These are phyloP conservation scores for Caenorhabditis panamensis DNA, from an alignment of 2,888 invertebrate species.

Conservation along the genomic window DNA sequence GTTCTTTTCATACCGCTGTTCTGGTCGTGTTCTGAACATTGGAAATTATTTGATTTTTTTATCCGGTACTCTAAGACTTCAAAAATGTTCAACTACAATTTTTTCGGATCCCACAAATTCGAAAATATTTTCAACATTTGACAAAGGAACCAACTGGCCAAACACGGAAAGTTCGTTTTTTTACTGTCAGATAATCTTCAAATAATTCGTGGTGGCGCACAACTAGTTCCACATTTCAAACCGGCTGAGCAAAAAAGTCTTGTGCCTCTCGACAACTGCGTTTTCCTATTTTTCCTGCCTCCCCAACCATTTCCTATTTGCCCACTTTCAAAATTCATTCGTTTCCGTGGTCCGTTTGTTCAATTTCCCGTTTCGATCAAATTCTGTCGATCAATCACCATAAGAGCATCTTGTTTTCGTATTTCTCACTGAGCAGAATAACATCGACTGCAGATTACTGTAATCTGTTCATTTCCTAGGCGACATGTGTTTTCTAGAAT, in stretches of 20 bases:
- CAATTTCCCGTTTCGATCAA: slow-evolving; percentile 8
- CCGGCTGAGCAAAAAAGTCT: slow-evolving; percentile 31
- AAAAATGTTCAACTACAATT: no score
- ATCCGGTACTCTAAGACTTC: no score
- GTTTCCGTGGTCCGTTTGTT: background rate
- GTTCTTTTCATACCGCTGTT: background rate
- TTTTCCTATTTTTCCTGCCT: background rate
- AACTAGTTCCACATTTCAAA: slow-evolving; percentile 13
- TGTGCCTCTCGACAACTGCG: background rate
- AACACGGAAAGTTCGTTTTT: background rate
- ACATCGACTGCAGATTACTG: slow-evolving; percentile 35
- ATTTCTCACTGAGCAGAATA: background rate
- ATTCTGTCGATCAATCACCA: slow-evolving; percentile 43
- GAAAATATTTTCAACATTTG: no score
- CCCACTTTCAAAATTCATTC: background rate
- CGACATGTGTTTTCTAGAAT: slow-evolving; percentile 41
- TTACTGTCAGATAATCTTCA: slow-evolving; percentile 21
- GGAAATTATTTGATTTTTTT: background rate
- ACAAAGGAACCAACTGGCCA: no score
- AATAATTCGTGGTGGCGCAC: background rate
- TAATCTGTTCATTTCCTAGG: slow-evolving; percentile 40
- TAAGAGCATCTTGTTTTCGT: slow-evolving; percentile 38
- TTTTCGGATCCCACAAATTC: no score
- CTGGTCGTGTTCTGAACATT: background rate
- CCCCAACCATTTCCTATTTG: slow-evolving; percentile 14